These are phyloP conservation scores for Sinohyriopsis cumingii DNA, from an alignment of 2,888 invertebrate genomes.

Conservation along the genomic window DNA sequence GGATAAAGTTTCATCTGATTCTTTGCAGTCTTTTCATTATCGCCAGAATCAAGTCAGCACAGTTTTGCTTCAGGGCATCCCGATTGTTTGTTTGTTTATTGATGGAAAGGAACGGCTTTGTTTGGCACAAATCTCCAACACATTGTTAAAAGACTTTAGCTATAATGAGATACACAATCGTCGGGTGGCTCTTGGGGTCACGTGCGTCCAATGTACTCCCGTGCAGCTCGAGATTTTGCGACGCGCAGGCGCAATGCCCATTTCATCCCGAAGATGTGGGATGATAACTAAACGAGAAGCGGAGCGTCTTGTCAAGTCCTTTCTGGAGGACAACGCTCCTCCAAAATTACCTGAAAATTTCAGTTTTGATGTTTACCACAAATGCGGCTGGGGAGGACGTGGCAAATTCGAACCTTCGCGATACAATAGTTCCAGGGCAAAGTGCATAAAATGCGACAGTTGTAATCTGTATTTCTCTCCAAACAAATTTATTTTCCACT, in stretches of 20 bases:
- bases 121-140: constrained; percentile 96
- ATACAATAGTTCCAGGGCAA: constrained; percentile 84
- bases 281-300: constrained; percentile 90
- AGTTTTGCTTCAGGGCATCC: constrained; percentile 74
- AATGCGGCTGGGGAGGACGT: constrained; percentile 96
- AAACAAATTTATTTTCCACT: constrained; percentile 99
- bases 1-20: too few species aligned
- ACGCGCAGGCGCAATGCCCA: constrained; percentile 80
- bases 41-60: too few species aligned
- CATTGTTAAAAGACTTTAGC: constrained; percentile 93
- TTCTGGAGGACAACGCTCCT: constrained; percentile 81
- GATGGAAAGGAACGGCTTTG: constrained; percentile 93
- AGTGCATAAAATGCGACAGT: constrained; percentile 94
- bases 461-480: constrained; percentile 98
- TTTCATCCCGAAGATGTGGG: constrained; percentile 79
- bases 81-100: constrained; percentile 94
- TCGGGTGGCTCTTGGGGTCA: constrained; percentile 89
- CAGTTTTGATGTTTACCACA: constrained; percentile 92
- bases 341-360: constrained; percentile 91
- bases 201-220: constrained; percentile 92
- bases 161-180: constrained; percentile 98
- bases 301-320: constrained; percentile 95
- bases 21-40: too few species aligned
- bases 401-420: constrained; percentile 76
- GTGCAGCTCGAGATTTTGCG: constrained; percentile 95